Percentiles rank a stretch among this genome's conserved stretches.
phyloP scores from a whole-genome alignment of 2,113 vertebrate species.

The Alethe castanea region DNA sequence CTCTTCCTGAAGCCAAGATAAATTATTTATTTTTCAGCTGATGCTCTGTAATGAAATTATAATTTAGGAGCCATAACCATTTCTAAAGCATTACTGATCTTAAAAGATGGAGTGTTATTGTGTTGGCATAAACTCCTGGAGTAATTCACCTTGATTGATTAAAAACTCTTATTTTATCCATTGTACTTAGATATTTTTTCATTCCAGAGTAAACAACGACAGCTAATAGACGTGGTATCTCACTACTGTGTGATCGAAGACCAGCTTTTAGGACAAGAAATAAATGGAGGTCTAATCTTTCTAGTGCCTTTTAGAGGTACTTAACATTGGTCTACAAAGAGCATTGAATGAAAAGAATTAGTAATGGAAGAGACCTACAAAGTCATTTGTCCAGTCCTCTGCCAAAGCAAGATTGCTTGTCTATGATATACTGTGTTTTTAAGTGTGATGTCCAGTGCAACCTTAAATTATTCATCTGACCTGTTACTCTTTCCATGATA shows the following conservation, averaged over 20 bases:
- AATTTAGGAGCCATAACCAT: constrained; percentile 24
- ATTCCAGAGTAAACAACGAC: neutral
- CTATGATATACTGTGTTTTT: neutral
- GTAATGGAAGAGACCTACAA: neutral
- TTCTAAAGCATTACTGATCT: constrained; percentile 26
- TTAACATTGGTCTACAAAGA: constrained; percentile 33
- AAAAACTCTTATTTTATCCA: constrained; percentile 16
- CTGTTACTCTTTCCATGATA: neutral
- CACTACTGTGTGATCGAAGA: neutral
- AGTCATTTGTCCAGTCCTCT: neutral
- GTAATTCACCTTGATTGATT: constrained; percentile 44
- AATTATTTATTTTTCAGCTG: neutral
- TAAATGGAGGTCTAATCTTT: constrained; percentile 43
- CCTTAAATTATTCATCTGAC: neutral
- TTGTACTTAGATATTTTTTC: constrained; percentile 8
- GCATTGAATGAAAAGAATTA: constrained; percentile 9
- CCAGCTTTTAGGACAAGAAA: constrained; percentile 34
- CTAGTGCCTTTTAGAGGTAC: constrained; percentile 37
- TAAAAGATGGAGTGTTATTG: neutral
- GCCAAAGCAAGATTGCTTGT: neutral
- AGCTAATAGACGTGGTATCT: constrained; percentile 5
- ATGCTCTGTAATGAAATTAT: constrained; percentile 40
- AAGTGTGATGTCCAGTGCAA: neutral
- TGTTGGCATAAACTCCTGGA: neutral
- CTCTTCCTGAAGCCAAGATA: neutral